Base-by-base conservation (phyloP, 2,888 invertebrate genomes). In the Ommatoiulus sabulosus region DNA sequence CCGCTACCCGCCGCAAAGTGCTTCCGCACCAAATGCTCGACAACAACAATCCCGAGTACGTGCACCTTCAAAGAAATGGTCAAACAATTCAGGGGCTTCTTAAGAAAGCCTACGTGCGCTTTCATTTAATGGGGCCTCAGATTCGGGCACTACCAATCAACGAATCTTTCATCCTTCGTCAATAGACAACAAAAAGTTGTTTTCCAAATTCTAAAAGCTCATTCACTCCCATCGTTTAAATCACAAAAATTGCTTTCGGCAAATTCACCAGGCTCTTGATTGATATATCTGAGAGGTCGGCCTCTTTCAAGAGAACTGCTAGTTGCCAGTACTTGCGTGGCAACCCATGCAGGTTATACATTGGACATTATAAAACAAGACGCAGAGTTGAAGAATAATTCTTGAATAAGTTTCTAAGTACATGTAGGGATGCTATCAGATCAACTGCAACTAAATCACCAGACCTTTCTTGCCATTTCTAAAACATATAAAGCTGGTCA, bases 41-140 rank as follows among this genome's bases (percentile, higher is more conserved):
- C 72, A 80, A 80, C 80, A 80, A 80, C 35, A 72, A 72, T 3
- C 15, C 5, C 3, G 35, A 80, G 35, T 80, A 80, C 80, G 80
- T 80, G 80, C 80, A 80, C 80, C 80, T 80, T 80, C 80, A 43
- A 80, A 35, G 80, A 80, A 80, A 80, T 80, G 80, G 80, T 80
- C 80, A 80, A 80, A 43, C 80, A 80, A 80, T 80, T 8, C 80
- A 80, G 35, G 24, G 80, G 80, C 80, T 80, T 80, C 80, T 80
- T 80, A 80, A 80, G 80, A 80, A 57, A 80, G 35, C 80, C 80
- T 80, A 80, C 80, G 80, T 80, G 80, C 80, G 80, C 80, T 12
- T 43, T 0, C 80, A 80, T 80, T 80, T 80, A 80, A 80, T 80
- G 80, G 80, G 35, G 24, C 80, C 80, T 80, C 35, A 43, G 35